Conservation (phyloP, 1,140 invertebrate species). For the Drosophila varians region DNA sequence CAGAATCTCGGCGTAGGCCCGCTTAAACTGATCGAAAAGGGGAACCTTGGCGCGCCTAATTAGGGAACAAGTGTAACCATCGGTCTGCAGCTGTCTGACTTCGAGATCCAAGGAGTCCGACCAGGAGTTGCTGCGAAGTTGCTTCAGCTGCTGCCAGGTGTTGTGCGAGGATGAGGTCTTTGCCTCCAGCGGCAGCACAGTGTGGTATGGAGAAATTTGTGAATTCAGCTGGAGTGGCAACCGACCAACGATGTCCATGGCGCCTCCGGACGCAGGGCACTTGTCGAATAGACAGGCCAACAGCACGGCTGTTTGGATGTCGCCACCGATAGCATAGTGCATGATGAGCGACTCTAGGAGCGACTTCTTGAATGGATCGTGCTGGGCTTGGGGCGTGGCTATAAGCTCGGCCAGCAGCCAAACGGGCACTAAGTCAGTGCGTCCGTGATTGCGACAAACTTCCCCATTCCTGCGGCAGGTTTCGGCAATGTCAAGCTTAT, state of each 20-base stretch:
- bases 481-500: conserved; percentile 85
- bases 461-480: conserved; percentile 91
- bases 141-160: conserved; percentile 84
- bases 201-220: conserved; percentile 95
- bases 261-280: conserved; percentile 47
- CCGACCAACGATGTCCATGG: conserved; percentile 30
- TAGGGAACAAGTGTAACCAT: conserved; percentile 63
- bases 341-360: conserved; percentile 93
- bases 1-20: conserved; percentile 94
- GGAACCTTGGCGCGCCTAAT: conserved; percentile 84
- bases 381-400: conserved; percentile 85
- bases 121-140: conserved; percentile 94
- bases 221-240: conserved; percentile 82
- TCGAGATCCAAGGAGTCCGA: conserved; percentile 91
- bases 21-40: conserved; percentile 94
- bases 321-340: conserved; percentile 90
- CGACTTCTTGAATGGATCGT: conserved; percentile 92
- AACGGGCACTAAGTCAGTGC: conserved; percentile 92
- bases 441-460: conserved; percentile 89
- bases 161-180: conserved; percentile 49
- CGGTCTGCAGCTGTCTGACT: conserved; percentile 52
- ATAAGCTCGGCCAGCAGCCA: conserved; percentile 92
- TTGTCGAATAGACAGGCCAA: conserved; percentile 93
- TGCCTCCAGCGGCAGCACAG: conserved; percentile 90
- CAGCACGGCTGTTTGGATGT: conserved; percentile 97